Conservation (phyloP, 2,888 invertebrate genomes). For the Drosophila merina region DNA sequence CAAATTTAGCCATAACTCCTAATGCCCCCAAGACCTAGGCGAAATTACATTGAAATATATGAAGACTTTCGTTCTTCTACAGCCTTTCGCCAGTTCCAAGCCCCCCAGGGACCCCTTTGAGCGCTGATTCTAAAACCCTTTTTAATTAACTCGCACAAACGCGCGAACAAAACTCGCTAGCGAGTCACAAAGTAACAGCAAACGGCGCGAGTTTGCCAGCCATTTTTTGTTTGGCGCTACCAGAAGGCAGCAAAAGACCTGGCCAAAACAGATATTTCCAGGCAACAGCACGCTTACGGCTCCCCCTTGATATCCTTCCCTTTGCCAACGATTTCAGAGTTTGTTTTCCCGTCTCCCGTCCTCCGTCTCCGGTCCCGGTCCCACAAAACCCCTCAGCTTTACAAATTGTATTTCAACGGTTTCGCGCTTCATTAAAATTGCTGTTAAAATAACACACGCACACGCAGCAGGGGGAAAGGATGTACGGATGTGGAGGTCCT, state of each 20-base stretch:
- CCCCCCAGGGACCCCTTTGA: constrained; percentile 23
- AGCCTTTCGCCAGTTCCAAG: constrained; percentile 6
- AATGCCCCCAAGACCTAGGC: constrained; percentile 30
- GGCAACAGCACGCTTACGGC: not conserved
- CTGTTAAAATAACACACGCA: constrained; percentile 78
- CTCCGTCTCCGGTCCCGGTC: not conserved
- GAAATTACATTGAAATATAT: constrained; percentile 51
- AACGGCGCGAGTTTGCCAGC: constrained; percentile 41
- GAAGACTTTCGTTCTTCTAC: constrained; percentile 33
- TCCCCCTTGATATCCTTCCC: constrained; percentile 1
- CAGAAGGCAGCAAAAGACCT: constrained; percentile 40
- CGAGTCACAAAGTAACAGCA: constrained; percentile 45
- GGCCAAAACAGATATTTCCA: constrained; percentile 27
- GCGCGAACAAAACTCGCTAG: constrained; percentile 57
- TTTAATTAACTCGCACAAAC: constrained; percentile 73
- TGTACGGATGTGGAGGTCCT: constrained; percentile 37
- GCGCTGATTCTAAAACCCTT: constrained; percentile 57
- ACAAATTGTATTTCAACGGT: constrained; percentile 78
- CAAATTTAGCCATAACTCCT: constrained; percentile 49
- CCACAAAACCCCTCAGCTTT: constrained; percentile 49
- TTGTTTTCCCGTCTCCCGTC: constrained; percentile 28
- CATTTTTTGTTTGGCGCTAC: constrained; percentile 62
- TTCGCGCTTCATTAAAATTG: constrained; percentile 77
- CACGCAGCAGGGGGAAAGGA: constrained; percentile 11
- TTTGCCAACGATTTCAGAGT: constrained; percentile 39